These are phyloP conservation scores for Hypercompe scribonia DNA, from an alignment of 2,888 invertebrate genomes.

Conservation along the genomic window DNA sequence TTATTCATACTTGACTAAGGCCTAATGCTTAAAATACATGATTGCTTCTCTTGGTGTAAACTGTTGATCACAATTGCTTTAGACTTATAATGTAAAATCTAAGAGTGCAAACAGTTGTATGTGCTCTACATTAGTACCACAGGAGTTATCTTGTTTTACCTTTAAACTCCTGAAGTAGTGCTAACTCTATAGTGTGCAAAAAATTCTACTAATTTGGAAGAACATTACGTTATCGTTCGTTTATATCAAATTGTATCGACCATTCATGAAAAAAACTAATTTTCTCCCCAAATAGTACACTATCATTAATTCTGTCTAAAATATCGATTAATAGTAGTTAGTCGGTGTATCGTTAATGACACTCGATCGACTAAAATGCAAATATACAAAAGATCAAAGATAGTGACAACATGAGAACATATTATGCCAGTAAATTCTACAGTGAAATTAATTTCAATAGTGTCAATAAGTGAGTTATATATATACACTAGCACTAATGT, in stretches of 20 bases:
- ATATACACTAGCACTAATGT: neutral
- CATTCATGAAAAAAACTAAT: neutral
- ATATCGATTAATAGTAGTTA: neutral
- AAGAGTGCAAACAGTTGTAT: neutral
- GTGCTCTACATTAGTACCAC: neutral
- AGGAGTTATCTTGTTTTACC: neutral
- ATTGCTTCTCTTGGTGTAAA: conserved; percentile 49
- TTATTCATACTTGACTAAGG: conserved; percentile 30
- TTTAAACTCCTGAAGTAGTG: conserved; percentile 27
- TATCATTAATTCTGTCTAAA: neutral
- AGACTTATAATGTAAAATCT: neutral
- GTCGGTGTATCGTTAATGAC: conserved; percentile 6
- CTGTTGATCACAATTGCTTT: conserved; percentile 42
- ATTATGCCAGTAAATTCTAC: neutral
- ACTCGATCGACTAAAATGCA: neutral
- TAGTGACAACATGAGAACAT: neutral
- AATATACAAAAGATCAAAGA: neutral
- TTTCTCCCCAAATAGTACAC: neutral
- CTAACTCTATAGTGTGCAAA: conserved; percentile 44
- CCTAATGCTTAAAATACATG: conserved; percentile 34
- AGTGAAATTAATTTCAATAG: neutral
- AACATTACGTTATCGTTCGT: conserved; percentile 15
- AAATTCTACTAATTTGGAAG: conserved; percentile 40
- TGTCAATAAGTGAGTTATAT: neutral
- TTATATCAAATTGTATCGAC: neutral